phyloP scores from a whole-genome alignment of 2,888 invertebrate genomes.

The Mayetiola destructor region DNA sequence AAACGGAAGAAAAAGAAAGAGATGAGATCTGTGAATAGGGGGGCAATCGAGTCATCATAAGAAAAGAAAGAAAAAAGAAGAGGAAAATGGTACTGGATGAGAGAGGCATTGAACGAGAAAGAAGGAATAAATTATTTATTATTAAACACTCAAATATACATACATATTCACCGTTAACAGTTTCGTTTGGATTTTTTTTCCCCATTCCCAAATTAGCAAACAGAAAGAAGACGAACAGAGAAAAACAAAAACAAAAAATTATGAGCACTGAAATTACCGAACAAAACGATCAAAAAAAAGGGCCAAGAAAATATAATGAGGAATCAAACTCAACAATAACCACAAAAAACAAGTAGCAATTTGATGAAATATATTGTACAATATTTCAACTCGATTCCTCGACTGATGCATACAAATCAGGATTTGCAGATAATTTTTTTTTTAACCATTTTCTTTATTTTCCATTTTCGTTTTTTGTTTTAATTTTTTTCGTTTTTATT shows the following conservation, averaged over 20 bases:
- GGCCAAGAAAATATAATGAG: not conserved
- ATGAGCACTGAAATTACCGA: not conserved
- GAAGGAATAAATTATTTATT: not conserved
- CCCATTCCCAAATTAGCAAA: constrained; percentile 3
- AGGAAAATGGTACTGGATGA: too few species aligned
- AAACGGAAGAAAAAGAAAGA: not conserved
- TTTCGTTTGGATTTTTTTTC: not conserved
- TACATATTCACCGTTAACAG: constrained; percentile 11
- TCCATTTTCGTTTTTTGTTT: not conserved
- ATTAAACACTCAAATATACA: constrained; percentile 4
- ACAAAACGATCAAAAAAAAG: not conserved
- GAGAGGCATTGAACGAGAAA: not conserved
- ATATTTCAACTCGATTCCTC: not conserved
- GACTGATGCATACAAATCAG: not conserved
- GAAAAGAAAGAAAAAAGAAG: not conserved
- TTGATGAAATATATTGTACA: constrained; percentile 4
- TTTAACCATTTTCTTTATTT: not conserved
- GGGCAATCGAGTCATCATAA: not conserved
- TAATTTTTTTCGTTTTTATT: not conserved
- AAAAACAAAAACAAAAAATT: constrained; percentile 8
- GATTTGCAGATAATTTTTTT: not conserved
- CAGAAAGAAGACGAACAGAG: not conserved
- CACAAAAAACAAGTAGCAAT: constrained; percentile 10
- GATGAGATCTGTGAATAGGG: not conserved
- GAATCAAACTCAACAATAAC: not conserved